Base-by-base conservation (phyloP, 2,113 vertebrate species). In the Porphyrio hochstetteri region DNA sequence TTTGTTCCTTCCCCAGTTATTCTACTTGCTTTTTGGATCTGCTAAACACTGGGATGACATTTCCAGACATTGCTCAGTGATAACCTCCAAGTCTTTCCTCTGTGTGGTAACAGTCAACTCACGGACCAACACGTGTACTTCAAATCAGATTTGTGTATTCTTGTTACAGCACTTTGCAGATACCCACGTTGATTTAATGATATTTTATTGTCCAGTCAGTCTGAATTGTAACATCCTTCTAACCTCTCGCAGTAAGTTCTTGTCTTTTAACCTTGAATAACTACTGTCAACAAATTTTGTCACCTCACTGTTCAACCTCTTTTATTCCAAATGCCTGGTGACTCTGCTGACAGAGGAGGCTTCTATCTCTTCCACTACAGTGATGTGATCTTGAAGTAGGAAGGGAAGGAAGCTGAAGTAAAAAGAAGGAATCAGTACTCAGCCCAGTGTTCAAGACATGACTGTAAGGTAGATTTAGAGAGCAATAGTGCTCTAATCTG, bases 31-130 rank as follows among this genome's bases (percentile, higher is more conserved):
- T 93, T 82, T 93, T 83, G 78, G 69, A 71, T 87, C 48, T 78
- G n/a, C 61, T 81, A 76, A 93, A 35, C 29, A 48, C n/a, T 36
- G 56, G 21, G 25, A 71, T 94, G 91, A 92, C 83, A 89, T 94
- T 97, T 96, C 64, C 80, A 96, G 83, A 70, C 53, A 42, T 91
- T 86, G 60, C 56, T 86, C 27, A 64, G 27, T 16, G 77, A 93
- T 96, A 93, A 92, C 93, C 92, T 93, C 27, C 11, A 79, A 36
- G 92, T 71, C 60, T 93, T 93, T 78, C 90, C 89, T 78, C 61
- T 86, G 12, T 70, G 52, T 75, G 64, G 31, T 52, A 90, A 76
- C 16, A 74, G 50, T 21, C 56, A 78, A 38, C 76, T 91, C n/a
- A 81, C 55, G 89, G 80, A 64, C 56, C 74, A 93, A 56, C 36